Percentiles rank a stretch among this genome's conserved stretches.
Conservation (phyloP, 2,888 invertebrate genomes). For the Pristionchus arcanus region DNA sequence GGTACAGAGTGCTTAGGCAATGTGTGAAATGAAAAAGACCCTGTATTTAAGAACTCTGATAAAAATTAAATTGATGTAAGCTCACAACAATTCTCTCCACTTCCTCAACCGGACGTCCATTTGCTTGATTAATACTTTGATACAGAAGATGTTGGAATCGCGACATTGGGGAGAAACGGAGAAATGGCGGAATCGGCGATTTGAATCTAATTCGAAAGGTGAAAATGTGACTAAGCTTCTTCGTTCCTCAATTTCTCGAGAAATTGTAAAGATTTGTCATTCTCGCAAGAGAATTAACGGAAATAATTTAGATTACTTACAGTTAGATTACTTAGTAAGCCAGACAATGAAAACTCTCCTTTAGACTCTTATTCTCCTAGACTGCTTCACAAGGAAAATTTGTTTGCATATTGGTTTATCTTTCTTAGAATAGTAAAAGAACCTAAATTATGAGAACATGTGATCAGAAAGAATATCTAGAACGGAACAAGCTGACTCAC, state of each 20-base stretch:
- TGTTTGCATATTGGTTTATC: no score
- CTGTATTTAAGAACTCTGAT: not conserved
- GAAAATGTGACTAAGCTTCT: not conserved
- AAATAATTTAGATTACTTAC: not conserved
- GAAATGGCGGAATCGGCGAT: not conserved
- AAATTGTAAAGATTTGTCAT: not conserved
- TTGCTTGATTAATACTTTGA: not conserved
- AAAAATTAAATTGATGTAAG: not conserved
- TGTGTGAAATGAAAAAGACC: no score
- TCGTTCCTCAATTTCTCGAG: not conserved
- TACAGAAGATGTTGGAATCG: not conserved
- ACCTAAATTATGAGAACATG: no score
- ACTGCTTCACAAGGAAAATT: no score
- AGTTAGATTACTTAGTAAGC: no score
- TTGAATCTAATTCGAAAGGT: not conserved
- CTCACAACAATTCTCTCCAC: not conserved
- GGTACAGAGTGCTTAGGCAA: no score
- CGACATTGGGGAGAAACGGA: not conserved
- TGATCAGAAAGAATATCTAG: no score
- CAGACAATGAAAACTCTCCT: no score
- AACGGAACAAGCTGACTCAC: not conserved
- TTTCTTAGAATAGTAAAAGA: no score
- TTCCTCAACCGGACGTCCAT: not conserved
- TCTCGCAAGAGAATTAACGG: not conserved
- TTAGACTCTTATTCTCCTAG: no score